Conservation (phyloP, 2,113 vertebrate species). For the Xiphophorus hellerii region DNA sequence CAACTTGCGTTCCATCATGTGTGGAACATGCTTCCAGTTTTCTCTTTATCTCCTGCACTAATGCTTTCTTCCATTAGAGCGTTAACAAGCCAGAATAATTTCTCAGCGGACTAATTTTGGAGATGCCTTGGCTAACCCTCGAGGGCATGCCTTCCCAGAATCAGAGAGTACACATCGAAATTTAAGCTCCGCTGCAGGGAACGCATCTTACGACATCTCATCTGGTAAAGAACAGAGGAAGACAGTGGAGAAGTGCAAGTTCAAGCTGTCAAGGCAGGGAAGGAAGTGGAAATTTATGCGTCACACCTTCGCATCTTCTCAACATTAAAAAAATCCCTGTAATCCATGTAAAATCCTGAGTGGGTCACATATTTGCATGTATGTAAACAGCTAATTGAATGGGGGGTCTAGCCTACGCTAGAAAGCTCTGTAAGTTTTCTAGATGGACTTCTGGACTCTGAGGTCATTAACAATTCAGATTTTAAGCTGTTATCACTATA, state of each 20-base stretch:
- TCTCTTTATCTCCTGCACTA: neutral
- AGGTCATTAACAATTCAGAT: constrained; percentile 35
- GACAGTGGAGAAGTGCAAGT: constrained; percentile 10
- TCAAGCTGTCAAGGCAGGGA: constrained; percentile 25
- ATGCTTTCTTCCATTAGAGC: constrained; percentile 7
- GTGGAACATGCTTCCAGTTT: neutral
- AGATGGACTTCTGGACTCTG: constrained; percentile 29
- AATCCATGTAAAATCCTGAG: neutral
- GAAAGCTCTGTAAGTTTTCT: constrained; percentile 29
- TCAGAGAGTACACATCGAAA: constrained; percentile 13
- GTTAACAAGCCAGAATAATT: constrained; percentile 26
- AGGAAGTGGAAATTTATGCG: constrained; percentile 1
- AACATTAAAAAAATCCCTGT: neutral
- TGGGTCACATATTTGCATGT: neutral
- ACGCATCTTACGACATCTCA: constrained; percentile 24
- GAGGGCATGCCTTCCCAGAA: constrained; percentile 21
- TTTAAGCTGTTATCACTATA: constrained; percentile 18
- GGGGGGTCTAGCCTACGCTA: constrained; percentile 29
- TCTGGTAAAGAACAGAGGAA: constrained; percentile 19
- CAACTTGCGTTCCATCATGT: too few relatives aligned
- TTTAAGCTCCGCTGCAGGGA: constrained; percentile 13
- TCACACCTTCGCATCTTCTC: constrained; percentile 18
- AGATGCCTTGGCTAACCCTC: constrained; percentile 23
- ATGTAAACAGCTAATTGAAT: constrained; percentile 25
- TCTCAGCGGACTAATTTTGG: constrained; percentile 35